Percentiles rank a stretch among this genome's conserved stretches.
Conservation (phyloP, 2,113 vertebrate genomes). For the Lucifuga dentata region DNA sequence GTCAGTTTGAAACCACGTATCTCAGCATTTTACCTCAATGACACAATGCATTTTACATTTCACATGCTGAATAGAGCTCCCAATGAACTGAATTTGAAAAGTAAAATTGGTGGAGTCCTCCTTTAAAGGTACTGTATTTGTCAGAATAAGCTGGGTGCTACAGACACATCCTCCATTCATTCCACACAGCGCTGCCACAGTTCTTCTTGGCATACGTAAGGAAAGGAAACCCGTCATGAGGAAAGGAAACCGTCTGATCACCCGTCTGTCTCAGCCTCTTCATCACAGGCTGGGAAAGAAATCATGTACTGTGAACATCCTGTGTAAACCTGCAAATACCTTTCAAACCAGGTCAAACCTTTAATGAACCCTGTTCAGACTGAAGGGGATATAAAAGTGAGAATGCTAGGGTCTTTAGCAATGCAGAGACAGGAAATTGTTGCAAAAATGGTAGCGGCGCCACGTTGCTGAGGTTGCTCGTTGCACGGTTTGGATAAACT, state of each 20-base stretch:
- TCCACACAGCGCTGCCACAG: constrained; percentile 5
- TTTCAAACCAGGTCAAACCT: constrained; percentile 17
- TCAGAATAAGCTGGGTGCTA: constrained; percentile 2
- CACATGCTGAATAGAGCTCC: too few species aligned
- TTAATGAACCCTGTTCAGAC: neutral
- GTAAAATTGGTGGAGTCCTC: too few species aligned
- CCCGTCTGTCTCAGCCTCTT: constrained; percentile 37
- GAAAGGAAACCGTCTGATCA: constrained; percentile 51
- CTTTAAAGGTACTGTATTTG: neutral
- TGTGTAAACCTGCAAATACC: constrained; percentile 1
- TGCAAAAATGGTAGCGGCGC: neutral
- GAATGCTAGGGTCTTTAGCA: constrained; percentile 26
- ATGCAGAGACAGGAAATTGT: constrained; percentile 4
- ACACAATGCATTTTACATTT: too few species aligned
- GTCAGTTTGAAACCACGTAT: too few species aligned
- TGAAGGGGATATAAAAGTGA: neutral
- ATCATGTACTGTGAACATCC: constrained; percentile 12
- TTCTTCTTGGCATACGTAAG: constrained; percentile 48
- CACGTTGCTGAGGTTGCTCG: neutral
- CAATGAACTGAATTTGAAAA: too few species aligned
- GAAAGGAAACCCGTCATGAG: constrained; percentile 56
- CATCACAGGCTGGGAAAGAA: constrained; percentile 45
- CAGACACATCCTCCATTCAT: constrained; percentile 59
- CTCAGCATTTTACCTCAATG: too few species aligned
- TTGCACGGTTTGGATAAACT: constrained; percentile 1